Base-by-base conservation (phyloP, 2,113 vertebrate species). In the Archocentrus centrarchus region DNA sequence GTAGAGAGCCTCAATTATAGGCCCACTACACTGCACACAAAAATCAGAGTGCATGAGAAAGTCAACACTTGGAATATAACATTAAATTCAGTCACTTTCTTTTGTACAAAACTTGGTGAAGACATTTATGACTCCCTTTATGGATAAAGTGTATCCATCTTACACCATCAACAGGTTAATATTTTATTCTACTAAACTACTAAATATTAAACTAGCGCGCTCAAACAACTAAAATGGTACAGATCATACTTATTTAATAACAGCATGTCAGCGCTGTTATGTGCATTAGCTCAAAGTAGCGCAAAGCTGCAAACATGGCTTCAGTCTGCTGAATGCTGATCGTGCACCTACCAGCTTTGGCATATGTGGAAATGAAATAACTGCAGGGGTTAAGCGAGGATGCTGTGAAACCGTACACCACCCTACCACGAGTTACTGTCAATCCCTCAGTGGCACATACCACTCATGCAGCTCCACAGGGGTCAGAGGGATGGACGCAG, bases 401-500 rank as follows among this genome's bases (percentile, higher is more conserved):
- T 27, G 53, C 39, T 75, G 39, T 68, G 4, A 81, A 58, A 39
- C 58, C n/a, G 61, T 39, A 61, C 11, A 64, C 30, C 70, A 35
- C 41, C 1, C 32, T 14, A 14, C 70, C 59, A 87, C 70, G 59
- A 89, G 78, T 81, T 61, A 78, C 82, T 80, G 88, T 81, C 86
- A 80, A 11, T 82, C 62, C 59, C 17, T 75, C 50, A 50, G 59
- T 77, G 77, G 60, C 32, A 75, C 80, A 22, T 39, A 37, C 55
- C 64, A 68, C 44, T 22, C 64, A 77, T 50, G 11, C 27, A 81
- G 81, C 77, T 84, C 73, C 76, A 64, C 64, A 41, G 63, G 27
- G 78, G 83, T 88, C 80, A 86, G 86, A 76, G 80, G 77, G 60
- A 84, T 89, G 78, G 22, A 15, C 81, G 75, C 7, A 86, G 2